Evolutionary conservation across 1,140 invertebrate species (phyloP), one percentile per base, ranked within the genome.

Genomic region (Drosophila oshimai): DNA sequence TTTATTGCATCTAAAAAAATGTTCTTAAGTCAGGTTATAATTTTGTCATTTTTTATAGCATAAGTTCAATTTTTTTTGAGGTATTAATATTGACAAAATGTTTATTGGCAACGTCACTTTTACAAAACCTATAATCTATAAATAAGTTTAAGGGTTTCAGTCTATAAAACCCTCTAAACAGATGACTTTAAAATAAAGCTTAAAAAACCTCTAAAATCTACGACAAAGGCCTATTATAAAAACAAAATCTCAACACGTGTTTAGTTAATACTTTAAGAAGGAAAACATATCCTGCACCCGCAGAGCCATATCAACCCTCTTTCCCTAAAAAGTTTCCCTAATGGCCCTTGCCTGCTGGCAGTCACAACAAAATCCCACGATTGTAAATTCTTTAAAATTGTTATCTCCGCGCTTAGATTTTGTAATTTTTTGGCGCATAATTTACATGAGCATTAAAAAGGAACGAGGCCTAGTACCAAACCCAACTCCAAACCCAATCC

Each of bases 381-480:
- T 62, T 62, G 54, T 62, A 62, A 62, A 62, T 62, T 62, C 53
- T 62, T 62, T 60, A 60, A 62, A 62, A 60, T 60, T 60, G 58
- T 62, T 62, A 62, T 62, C 58, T 62, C 37, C 10, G 28, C 54
- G 58, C 53, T 28, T 33, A 41, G 37, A 28, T 44, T 62, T 62
- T 62, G 58, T 62, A 60, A 62, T 62, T 62, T 62, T 62, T 60
- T 62, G 58, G 54, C 58, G 58, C 58, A 62, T 62, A 60, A 62
- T 62, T 62, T 62, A 62, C 58, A 62, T 62, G 58, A 62, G 58
- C 54, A 62, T 60, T 53, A 60, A 28, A 62, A 45, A 24, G 58
- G 15, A 60, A 13, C 17, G 2, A n/a, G n/a, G n/a, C n/a, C n/a
- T n/a, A n/a, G n/a, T n/a, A n/a, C n/a, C n/a, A n/a, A n/a, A n/a